Percentiles rank a stretch among this genome's conserved stretches.
phyloP scores from a whole-genome alignment of 2,113 vertebrate species.

The Nerophis ophidion region DNA sequence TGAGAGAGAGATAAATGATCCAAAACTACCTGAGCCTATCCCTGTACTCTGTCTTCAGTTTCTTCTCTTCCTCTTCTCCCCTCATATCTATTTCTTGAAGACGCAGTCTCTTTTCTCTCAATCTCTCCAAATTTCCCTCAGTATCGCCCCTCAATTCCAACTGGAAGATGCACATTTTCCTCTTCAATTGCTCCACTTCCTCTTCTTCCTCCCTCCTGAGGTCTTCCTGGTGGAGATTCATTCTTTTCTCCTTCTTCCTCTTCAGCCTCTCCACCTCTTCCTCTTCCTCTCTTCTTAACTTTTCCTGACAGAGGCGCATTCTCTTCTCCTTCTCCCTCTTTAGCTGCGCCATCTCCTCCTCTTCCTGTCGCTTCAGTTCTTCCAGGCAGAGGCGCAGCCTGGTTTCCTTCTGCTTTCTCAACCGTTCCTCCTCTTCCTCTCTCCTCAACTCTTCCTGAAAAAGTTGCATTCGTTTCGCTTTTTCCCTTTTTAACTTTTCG shows the following conservation, averaged over 20 bases:
- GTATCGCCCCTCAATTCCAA: background rate
- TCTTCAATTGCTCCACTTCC: conserved; percentile 3
- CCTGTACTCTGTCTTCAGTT: background rate
- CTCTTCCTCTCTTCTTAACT: background rate
- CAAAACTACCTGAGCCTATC: background rate
- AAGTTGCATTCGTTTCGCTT: conserved; percentile 63
- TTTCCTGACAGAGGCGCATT: conserved; percentile 2
- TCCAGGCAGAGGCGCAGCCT: conserved; percentile 2
- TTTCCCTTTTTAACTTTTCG: conserved; percentile 64
- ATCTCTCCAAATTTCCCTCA: background rate
- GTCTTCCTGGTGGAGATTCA: conserved; percentile 3
- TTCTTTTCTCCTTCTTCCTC: conserved; percentile 3
- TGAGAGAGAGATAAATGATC: no score
- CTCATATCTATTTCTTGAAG: background rate
- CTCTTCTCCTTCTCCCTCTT: background rate
- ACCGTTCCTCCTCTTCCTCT: conserved; percentile 1
- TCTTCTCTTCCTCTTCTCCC: conserved; percentile 4
- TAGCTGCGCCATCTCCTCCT: conserved; percentile 5
- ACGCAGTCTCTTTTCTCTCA: background rate
- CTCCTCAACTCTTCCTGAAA: background rate
- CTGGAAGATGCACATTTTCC: background rate
- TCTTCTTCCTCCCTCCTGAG: conserved; percentile 1
- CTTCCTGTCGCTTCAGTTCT: background rate
- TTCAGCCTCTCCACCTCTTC: conserved; percentile 3
- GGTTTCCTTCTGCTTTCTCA: conserved; percentile 2